phyloP scores from a whole-genome alignment of 2,888 invertebrate species.

The Brachyopa scutellaris region DNA sequence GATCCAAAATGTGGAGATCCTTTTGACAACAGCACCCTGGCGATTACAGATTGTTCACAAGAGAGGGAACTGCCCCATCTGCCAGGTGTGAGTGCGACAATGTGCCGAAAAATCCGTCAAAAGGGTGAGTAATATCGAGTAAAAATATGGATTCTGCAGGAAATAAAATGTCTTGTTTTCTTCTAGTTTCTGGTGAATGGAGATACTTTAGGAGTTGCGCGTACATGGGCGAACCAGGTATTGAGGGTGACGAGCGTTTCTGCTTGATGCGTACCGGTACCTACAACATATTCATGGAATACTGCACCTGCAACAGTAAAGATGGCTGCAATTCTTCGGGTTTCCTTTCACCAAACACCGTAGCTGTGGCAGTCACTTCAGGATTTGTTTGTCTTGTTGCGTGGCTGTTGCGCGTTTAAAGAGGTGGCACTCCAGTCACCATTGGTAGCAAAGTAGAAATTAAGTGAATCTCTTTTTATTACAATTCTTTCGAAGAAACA shows the following conservation, averaged over 20 bases:
- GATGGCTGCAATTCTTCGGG: slow-evolving; percentile 92
- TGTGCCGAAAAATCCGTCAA: slow-evolving; percentile 96
- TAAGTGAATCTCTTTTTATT: slow-evolving; percentile 15
- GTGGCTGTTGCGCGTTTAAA: slow-evolving; percentile 64
- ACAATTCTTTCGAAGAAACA: not conserved
- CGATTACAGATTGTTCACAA: slow-evolving; percentile 90
- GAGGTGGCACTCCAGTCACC: not conserved
- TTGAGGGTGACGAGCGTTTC: slow-evolving; percentile 93
- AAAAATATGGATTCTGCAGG: no score
- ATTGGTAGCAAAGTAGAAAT: slow-evolving; percentile 29
- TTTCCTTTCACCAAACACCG: slow-evolving; percentile 79
- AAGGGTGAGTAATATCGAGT: slow-evolving; percentile 86
- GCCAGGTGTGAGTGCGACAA: slow-evolving; percentile 88
- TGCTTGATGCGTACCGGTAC: slow-evolving; percentile 95
- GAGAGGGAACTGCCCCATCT: slow-evolving; percentile 85
- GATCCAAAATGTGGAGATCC: slow-evolving; percentile 96
- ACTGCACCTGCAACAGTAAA: slow-evolving; percentile 95
- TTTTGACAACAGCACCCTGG: slow-evolving; percentile 93
- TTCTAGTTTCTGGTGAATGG: slow-evolving; percentile 93
- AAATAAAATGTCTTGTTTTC: slow-evolving; percentile 26
- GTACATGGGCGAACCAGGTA: slow-evolving; percentile 94
- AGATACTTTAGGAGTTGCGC: slow-evolving; percentile 94
- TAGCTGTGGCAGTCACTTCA: slow-evolving; percentile 73
- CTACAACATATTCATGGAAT: slow-evolving; percentile 96
- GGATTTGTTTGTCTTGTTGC: slow-evolving; percentile 69